Evolutionary conservation across 2,797 vertebrate species (phyloP).

Genomic region (Pempheris klunzingeri): DNA sequence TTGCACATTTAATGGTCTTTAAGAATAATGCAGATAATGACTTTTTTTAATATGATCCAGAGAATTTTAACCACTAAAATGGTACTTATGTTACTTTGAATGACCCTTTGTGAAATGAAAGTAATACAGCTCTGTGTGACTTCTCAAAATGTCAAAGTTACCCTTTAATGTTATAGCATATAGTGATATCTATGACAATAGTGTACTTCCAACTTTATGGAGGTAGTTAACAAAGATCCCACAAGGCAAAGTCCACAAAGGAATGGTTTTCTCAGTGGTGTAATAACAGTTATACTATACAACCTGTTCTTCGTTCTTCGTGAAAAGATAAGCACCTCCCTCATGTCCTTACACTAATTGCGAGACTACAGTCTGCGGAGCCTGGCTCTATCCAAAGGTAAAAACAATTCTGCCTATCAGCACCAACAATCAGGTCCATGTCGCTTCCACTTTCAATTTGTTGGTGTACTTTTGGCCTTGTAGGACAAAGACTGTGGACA

Average conservation of each 20-base stretch:
- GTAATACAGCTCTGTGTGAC: too few species aligned
- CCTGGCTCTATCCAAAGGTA: not conserved
- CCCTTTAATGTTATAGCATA: not conserved
- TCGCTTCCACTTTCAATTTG: not conserved
- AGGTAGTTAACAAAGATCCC: not conserved
- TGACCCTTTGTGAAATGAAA: too few species aligned
- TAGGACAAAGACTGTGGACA: not conserved
- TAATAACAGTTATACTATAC: not conserved
- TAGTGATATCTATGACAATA: not conserved
- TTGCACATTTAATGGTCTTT: too few species aligned
- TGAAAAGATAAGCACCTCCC: not conserved
- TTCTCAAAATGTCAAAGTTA: not conserved
- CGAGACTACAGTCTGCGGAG: not conserved
- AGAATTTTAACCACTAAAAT: too few species aligned
- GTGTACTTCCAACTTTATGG: too few species aligned
- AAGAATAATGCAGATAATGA: too few species aligned
- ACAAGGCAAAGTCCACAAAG: not conserved
- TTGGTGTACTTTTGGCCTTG: not conserved
- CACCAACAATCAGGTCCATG: not conserved
- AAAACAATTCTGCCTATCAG: not conserved
- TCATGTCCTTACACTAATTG: not conserved
- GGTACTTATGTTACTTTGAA: too few species aligned
- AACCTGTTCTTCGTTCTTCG: too few species aligned
- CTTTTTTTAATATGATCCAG: too few species aligned
- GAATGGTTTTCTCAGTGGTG: not conserved